Evolutionary conservation across 37 sponge, comb jelly and placozoan genomes (phyloP).

Genomic region (Dysidea cf. avara): DNA sequence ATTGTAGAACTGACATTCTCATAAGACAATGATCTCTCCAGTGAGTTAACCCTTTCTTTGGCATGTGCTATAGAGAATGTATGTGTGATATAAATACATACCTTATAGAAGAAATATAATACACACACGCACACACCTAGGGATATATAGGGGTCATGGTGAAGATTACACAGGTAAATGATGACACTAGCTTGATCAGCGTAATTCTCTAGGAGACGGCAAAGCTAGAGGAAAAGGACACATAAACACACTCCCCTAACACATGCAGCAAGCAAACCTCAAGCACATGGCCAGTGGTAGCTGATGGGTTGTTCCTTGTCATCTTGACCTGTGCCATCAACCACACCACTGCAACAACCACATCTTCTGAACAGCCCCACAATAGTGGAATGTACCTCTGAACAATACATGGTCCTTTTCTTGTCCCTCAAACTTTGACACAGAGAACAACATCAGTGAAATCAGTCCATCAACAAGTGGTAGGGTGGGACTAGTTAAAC

Average conservation of each 20-base stretch:
- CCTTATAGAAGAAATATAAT: not conserved
- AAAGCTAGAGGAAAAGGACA: not conserved
- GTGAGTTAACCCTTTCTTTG: slow-evolving; percentile 6
- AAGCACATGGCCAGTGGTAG: slow-evolving; percentile 4
- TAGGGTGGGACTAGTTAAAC: too few species aligned
- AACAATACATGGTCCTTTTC: too few species aligned
- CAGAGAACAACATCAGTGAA: too few species aligned
- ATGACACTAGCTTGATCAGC: not conserved
- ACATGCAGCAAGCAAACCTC: slow-evolving; percentile 17
- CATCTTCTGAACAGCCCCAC: too few species aligned
- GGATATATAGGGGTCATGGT: slow-evolving; percentile 30
- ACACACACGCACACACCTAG: slow-evolving; percentile 2
- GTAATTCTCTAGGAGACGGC: not conserved
- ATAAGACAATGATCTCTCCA: slow-evolving; percentile 42
- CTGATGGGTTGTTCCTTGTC: slow-evolving; percentile 8
- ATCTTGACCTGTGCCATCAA: slow-evolving; percentile 26
- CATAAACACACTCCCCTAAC: slow-evolving; percentile 1
- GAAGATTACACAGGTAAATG: slow-evolving; percentile 35
- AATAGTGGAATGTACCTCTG: too few species aligned
- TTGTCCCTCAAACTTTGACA: too few species aligned
- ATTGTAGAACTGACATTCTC: slow-evolving; percentile 18
- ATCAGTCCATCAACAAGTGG: too few species aligned
- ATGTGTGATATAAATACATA: too few species aligned
- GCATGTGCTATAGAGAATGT: slow-evolving; percentile 7
- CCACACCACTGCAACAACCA: slow-evolving; percentile 48